Base-by-base conservation (phyloP, 2,797 vertebrate species). In the Brachyalestes nurse region DNA sequence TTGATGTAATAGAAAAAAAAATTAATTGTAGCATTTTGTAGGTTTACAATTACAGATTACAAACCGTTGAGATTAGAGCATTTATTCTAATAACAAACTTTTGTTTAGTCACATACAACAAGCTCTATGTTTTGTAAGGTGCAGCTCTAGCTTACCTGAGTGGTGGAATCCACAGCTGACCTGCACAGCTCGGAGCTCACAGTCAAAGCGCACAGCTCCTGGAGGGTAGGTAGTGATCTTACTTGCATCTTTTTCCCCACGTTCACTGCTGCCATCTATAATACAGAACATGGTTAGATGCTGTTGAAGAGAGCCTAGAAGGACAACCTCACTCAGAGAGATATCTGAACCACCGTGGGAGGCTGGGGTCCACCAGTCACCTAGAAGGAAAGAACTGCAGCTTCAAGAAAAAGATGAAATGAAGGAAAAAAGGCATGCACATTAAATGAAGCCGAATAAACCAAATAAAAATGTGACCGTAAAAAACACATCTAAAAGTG, bases 81-180 rank as follows among this genome's bases (percentile, higher is more conserved):
- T n/a, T 40, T 12, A 19, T 66, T 55, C 13, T 16, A 5, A 19
- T 38, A 62, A 25, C 19, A 21, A 57, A 23, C n/a, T 70, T 42
- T 28, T 61, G 21, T 40, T 14, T 34, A 10, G 47, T 34, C 45
- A 65, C 42, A 51, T 53, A 77, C 62, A 73, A 73, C 34, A 75
- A 62, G 17, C 5, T 13, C 0, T 57, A 49, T 49, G 34, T 42
- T 55, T 25, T 28, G 19, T 45, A 28, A 42, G 8, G 66, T 5
- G 65, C 51, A 77, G 64, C 62, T 58, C 0, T 51, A 77, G 85
- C 88, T 86, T 93, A 99, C 98, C 98, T 61, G 98, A 99, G 91
- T 99, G 98, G 87, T 99, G 98, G 91, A 99, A 99, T 79, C 98
- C 98, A 79, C 98, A 99, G 94, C 97, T 98, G 92, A 99, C 97